Evolutionary conservation across 92 coral and sea anemone species (phyloP), one percentile per base, ranked within the genome.

Genomic region (Plumapathes pennacea): DNA sequence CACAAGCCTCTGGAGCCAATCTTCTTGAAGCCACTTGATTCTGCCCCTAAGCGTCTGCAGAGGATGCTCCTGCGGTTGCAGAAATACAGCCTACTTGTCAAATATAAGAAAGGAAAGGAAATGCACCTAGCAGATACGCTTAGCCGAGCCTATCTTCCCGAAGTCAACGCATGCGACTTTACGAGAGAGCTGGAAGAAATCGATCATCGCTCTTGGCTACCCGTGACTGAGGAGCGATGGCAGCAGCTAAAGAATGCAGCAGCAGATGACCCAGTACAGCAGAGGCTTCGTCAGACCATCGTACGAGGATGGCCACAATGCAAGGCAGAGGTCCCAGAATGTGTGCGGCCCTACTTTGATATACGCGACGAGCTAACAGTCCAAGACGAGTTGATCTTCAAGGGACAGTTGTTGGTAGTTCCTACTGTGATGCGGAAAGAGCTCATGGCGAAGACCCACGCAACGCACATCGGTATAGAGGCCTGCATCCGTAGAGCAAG

Each of bases 1-100:
- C 66, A 56, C 37, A 36, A 71, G 50, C 79, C 85, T 18, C 46
- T 78, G 50, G 71, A 78, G 71, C 73, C 79, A 4, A 74, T 78
- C 53, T 70, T 78, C 49, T 32, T 40, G 21, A 74, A 74, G 32
- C 50, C 82, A 23, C 37, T 74, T 30, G 66, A 61, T 13, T 23
- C 62, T 28, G 60, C 82, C n/a, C 82, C 75, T 10, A 74, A 64
- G 48, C 63, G 75, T 38, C 60, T 74, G 56, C 79, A 40, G 24
- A 39, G 54, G 19, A 54, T 54, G 54, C 17, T 21, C 46, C 20
- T 56, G 55, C 21, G 39, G 1, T 40, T 47, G 24, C 71, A 72
- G 44, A 37, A 28, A 33, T 61, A 62, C 22, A 47, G 62, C 63
- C 55, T 62, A 13, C 38, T 40, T 42, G 57, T 52, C 19, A 24